Evolutionary conservation across 1,140 invertebrate species (phyloP).

Genomic region (Aphelinus certus): DNA sequence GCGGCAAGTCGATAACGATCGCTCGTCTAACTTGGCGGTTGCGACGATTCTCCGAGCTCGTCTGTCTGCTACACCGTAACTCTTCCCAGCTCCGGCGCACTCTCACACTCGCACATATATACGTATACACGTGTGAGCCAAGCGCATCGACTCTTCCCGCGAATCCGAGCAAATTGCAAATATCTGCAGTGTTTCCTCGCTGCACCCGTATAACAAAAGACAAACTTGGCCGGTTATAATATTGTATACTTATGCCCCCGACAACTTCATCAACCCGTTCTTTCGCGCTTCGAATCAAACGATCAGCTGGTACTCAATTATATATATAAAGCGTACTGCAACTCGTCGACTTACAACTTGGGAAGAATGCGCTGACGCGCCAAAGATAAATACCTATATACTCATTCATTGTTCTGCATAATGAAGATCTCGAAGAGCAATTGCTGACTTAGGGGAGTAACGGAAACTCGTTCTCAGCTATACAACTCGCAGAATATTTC

Average conservation of each 20-base stretch:
- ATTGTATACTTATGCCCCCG: constrained; percentile 7
- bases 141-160: too few species aligned
- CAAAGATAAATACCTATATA: too few species aligned
- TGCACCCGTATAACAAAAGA: constrained; percentile 14
- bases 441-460: too few species aligned
- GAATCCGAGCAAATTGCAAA: constrained; percentile 12
- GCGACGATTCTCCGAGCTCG: background rate
- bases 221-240: constrained; percentile 2
- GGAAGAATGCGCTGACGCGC: too few species aligned
- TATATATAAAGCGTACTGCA: background rate
- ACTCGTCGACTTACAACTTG: too few species aligned
- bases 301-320: background rate
- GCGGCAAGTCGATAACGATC: constrained; percentile 30
- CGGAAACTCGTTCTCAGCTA: too few species aligned
- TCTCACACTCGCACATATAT: too few species aligned
- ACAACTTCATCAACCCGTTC: too few species aligned
- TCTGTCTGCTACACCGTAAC: background rate
- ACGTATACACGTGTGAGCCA: too few species aligned
- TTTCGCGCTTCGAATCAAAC: background rate
- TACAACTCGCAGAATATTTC: too few species aligned
- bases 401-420: too few species aligned
- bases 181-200: background rate
- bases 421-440: too few species aligned
- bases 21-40: constrained; percentile 23
- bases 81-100: background rate